Evolutionary conservation across 2,113 vertebrate species (phyloP), one percentile per base, ranked within the genome.

Genomic region (Cephalopholis sonnerati): DNA sequence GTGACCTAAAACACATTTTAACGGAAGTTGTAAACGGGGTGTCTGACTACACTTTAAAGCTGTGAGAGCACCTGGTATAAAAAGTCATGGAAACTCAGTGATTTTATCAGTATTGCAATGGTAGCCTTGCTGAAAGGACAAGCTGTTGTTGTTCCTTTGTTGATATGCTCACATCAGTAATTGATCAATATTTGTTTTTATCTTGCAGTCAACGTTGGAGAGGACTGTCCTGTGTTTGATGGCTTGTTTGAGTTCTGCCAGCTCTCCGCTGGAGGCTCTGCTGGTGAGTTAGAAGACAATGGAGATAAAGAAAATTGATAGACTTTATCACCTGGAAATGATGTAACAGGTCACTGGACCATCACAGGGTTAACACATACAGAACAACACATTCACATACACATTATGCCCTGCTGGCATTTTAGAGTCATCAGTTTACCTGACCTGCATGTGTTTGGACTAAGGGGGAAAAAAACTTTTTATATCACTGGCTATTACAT

Each of bases 241-340:
- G 97, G 97, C 71, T 87, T 99, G 58, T 99, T 99, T 93, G 98
- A 99, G 84, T 99, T 99, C 90, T 99, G 98, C 88, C 98, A 99
- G 87, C 95, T 99, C 63, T 99, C 97, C 58, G 95, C 98, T 20
- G 98, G 98, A 62, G 98, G 98, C 77, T 99, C 97, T 67, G 97
- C 99, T 20, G 98, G 98, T 99, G 93, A 96, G 97, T 89, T 16
- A 20, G 0, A 59, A 44, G 3, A 61, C 41, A 27, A 41, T 7
- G 3, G 3, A 51, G 24, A 3, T 27, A 32, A 36, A 3, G 24
- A 27, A 5, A 27, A 18, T 1, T 17, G 5, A 41, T 39, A 4
- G 58, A 65, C 16, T 22, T 24, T 5, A 10, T 64, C 2, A 13
- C 5, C 24, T n/a, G 48, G 3, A 54, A n/a, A 17, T 69, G 0